Percentiles rank a stretch among this genome's conserved stretches.
These are phyloP conservation scores for Polia nebulosa DNA, from an alignment of 2,888 invertebrate genomes.

Conservation along the genomic window DNA sequence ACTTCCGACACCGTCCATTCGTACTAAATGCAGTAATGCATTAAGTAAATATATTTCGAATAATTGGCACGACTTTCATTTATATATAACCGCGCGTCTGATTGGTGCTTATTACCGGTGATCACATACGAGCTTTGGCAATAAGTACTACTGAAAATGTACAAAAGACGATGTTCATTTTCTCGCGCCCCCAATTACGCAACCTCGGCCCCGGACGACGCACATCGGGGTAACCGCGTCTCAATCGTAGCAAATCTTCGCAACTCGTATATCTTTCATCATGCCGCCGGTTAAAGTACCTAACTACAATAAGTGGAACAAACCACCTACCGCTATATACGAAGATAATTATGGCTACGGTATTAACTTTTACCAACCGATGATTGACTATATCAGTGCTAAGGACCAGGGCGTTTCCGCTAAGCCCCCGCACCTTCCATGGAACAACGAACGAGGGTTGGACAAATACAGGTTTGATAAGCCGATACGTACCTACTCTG, in stretches of 20 bases:
- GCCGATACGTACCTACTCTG: constrained; percentile 92
- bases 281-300: constrained; percentile 88
- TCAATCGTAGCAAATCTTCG: constrained; percentile 77
- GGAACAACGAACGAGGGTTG: constrained; percentile 93
- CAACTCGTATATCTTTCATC: constrained; percentile 75
- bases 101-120: constrained; percentile 84
- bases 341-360: constrained; percentile 96
- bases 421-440: constrained; percentile 93
- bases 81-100: constrained; percentile 83
- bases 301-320: constrained; percentile 87
- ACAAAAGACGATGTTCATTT: constrained; percentile 83
- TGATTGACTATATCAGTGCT: constrained; percentile 95
- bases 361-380: constrained; percentile 96
- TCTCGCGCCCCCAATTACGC: constrained; percentile 78
- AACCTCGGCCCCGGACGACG: constrained; percentile 78
- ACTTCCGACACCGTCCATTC: constrained; percentile 49
- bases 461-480: constrained; percentile 93
- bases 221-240: constrained; percentile 71
- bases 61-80: constrained; percentile 85
- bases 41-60: constrained; percentile 67
- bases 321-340: constrained; percentile 93
- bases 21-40: constrained; percentile 60
- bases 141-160: constrained; percentile 79
- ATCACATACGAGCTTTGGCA: constrained; percentile 83
- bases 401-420: constrained; percentile 89